A percentile compares a stretch with the other conserved stretches of the same genome.
These are phyloP conservation scores for Halictus ligatus DNA, from an alignment of 2,888 invertebrate species.

Conservation along the genomic window DNA sequence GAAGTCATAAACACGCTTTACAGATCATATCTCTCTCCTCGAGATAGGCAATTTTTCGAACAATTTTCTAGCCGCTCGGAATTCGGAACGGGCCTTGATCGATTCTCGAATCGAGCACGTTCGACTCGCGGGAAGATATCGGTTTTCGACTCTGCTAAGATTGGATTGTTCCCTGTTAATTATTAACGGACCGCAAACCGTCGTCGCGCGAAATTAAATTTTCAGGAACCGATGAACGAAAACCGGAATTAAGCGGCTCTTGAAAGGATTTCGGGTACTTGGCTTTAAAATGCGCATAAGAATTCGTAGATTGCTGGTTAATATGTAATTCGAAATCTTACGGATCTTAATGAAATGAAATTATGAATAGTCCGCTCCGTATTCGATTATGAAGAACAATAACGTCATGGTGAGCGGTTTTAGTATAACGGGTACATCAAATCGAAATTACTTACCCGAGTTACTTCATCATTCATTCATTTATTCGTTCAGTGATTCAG, in stretches of 20 bases:
- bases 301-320: background rate
- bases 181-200: background rate
- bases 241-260: background rate
- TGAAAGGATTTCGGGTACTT: background rate
- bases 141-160: background rate
- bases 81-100: background rate
- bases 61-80: background rate
- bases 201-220: background rate
- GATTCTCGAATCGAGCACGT: background rate
- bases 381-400: background rate
- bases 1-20: conserved; percentile 10
- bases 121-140: background rate
- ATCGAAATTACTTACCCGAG: background rate
- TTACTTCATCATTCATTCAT: background rate
- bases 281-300: background rate
- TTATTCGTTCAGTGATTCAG: background rate
- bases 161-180: background rate
- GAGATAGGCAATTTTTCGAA: conserved; percentile 5
- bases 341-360: background rate
- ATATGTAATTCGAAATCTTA: background rate
- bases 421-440: background rate
- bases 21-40: background rate
- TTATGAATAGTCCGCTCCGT: background rate
- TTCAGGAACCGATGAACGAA: background rate
- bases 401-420: background rate